These are phyloP conservation scores for Psittacula cyanocephala DNA, from an alignment of 2,113 vertebrate genomes.

Conservation along the genomic window DNA sequence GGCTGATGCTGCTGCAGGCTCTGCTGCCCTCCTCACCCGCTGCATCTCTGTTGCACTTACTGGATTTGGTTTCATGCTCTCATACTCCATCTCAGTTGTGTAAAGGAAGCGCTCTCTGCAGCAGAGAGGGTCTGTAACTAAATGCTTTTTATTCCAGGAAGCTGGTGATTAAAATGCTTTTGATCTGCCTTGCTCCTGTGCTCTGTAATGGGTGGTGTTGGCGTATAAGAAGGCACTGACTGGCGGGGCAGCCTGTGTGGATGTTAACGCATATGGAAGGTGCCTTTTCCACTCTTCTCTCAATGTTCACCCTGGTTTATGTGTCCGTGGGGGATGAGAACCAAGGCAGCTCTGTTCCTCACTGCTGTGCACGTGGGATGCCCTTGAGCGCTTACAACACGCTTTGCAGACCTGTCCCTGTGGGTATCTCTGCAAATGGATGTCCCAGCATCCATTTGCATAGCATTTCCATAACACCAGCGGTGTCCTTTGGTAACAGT, in stretches of 20 bases:
- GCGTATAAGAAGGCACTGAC: not conserved
- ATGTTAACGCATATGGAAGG: not conserved
- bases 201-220: fast-evolving
- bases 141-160: not conserved
- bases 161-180: not conserved
- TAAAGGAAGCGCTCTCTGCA: not conserved
- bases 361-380: not conserved
- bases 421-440: not conserved
- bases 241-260: not conserved
- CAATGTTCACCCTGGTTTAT: fast-evolving
- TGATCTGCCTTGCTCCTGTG: fast-evolving
- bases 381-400: fast-evolving
- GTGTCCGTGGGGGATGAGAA: not conserved
- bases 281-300: not conserved
- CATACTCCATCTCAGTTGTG: not conserved
- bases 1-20: not conserved
- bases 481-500: fast-evolving
- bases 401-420: not conserved
- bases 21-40: not conserved
- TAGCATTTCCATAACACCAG: not conserved
- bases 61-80: not conserved
- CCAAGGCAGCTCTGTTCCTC: not conserved
- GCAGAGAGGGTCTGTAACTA: not conserved
- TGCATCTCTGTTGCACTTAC: fast-evolving
- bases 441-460: not conserved